phyloP scores from a whole-genome alignment of 2,888 invertebrate genomes.

The Melanargia galathea region DNA sequence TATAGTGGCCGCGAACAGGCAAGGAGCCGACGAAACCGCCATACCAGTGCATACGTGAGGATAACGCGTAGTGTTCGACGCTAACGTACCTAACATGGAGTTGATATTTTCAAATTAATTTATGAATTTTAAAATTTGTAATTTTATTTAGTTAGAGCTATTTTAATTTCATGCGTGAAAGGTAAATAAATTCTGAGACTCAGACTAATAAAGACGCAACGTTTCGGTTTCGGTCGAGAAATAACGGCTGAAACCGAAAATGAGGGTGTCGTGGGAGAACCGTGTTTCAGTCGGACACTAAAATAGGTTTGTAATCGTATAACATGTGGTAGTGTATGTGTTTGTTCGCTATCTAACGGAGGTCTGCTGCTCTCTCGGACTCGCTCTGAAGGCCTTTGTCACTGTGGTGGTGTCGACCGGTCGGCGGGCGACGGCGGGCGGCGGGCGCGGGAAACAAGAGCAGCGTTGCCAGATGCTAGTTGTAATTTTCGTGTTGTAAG shows the following conservation, averaged over 20 bases:
- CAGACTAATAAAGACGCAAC: not conserved
- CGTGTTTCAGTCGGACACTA: slow-evolving; percentile 27
- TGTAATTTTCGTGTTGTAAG: not conserved
- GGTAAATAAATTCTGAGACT: not conserved
- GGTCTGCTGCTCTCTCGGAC: slow-evolving; percentile 84
- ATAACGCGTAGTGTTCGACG: not conserved
- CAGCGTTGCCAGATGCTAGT: slow-evolving; percentile 25
- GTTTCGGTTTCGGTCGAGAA: slow-evolving; percentile 2
- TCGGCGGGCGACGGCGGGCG: slow-evolving; percentile 59
- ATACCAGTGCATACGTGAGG: not conserved
- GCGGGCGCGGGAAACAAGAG: slow-evolving; percentile 52
- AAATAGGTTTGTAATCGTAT: slow-evolving; percentile 55
- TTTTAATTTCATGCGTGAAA: slow-evolving; percentile 5
- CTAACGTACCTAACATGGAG: too few relatives aligned
- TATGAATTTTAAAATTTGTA: not conserved
- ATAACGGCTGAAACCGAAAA: not conserved
- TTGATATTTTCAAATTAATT: not conserved
- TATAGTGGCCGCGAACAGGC: not conserved
- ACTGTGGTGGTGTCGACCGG: slow-evolving; percentile 76
- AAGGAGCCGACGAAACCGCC: not conserved
- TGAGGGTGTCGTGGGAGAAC: not conserved
- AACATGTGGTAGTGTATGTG: slow-evolving; percentile 77
- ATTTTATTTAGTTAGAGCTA: not conserved
- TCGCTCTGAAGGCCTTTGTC: slow-evolving; percentile 81
- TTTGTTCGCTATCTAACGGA: slow-evolving; percentile 76